A percentile compares a stretch with the other conserved stretches of the same genome.
Evolutionary conservation across 2,113 vertebrate genomes (phyloP).

Genomic region (Entosphenus tridentatus): DNA sequence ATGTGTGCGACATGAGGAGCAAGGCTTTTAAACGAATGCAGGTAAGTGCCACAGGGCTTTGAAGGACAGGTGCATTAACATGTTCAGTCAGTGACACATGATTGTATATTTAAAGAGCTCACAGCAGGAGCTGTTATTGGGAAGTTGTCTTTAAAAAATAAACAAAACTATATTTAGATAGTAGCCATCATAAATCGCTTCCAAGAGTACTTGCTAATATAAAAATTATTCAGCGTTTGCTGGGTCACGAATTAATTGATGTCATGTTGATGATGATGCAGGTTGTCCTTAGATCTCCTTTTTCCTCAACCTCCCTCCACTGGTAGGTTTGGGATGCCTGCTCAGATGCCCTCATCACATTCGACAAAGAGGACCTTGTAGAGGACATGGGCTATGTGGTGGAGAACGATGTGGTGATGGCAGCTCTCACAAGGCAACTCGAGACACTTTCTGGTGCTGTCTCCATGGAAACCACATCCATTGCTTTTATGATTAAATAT

Average conservation of each 20-base stretch:
- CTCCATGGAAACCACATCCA: background rate
- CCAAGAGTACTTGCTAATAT: too few species aligned
- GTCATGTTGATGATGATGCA: too few species aligned
- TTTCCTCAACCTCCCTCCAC: constrained; percentile 18
- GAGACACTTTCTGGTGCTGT: constrained; percentile 45
- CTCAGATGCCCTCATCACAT: constrained; percentile 81
- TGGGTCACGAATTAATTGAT: too few species aligned
- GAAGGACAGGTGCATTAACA: too few species aligned
- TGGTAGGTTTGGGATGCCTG: constrained; percentile 91
- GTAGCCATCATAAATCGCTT: too few species aligned
- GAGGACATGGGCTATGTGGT: constrained; percentile 77
- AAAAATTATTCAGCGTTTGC: too few species aligned
- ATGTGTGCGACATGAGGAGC: constrained; percentile 48
- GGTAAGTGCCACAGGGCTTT: constrained; percentile 22
- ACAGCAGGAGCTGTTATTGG: too few species aligned
- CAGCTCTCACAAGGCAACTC: constrained; percentile 60
- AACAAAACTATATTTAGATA: too few species aligned
- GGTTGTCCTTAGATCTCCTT: too few species aligned
- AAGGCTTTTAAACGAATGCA: constrained; percentile 79
- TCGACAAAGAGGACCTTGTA: constrained; percentile 71
- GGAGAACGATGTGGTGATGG: constrained; percentile 71
- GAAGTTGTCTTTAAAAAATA: too few species aligned
- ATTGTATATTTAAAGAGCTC: too few species aligned
- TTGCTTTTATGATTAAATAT: background rate
- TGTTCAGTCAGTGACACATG: too few species aligned